Evolutionary conservation across 2,113 vertebrate genomes (phyloP), one percentile per base, ranked within the genome.

Genomic region (Channa maculata): DNA sequence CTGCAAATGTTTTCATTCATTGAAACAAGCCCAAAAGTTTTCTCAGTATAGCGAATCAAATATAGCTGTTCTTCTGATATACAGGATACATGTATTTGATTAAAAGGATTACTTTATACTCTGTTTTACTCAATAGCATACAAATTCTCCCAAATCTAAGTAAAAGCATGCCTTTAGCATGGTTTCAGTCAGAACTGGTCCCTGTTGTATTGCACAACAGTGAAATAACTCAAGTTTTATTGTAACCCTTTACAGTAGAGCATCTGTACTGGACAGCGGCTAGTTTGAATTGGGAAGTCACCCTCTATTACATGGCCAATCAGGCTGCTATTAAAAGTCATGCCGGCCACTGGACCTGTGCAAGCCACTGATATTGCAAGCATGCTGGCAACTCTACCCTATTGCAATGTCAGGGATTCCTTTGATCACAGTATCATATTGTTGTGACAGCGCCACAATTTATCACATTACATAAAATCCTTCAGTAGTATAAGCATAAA

Each of bases 151-250:
- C 77, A 87, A 84, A 66, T 83, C 86, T 70, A 85, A 78, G 85
- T 70, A 82, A 90, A 88, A 83, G 65, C 86, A 89, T 86, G 85
- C 85, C 71, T 45, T 69, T 14, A 78, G 85, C 92, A 93, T 88
- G 91, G 78, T 75, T 89, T 88, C 79, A 86, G 89, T 92, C 93
- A 91, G 91, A 92, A 93, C 83, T 92, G 89, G 93, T 92, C 91
- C 92, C 89, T 81, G 81, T 69, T 90, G 88, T 87, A 80, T 83
- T 88, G 90, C 92, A 90, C 90, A 91, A 86, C 88, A 93, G 85
- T 81, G 67, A 87, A 88, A 86, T 73, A 80, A 90, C 77, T 80
- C 65, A 41, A 82, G 84, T 90, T 77, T 85, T 82, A 88, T 77
- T 65, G 73, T 86, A 84, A 82, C 65, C 73, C 53, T 89, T 85